phyloP scores from a whole-genome alignment of 2,888 invertebrate species.

The Andrena fulva region DNA sequence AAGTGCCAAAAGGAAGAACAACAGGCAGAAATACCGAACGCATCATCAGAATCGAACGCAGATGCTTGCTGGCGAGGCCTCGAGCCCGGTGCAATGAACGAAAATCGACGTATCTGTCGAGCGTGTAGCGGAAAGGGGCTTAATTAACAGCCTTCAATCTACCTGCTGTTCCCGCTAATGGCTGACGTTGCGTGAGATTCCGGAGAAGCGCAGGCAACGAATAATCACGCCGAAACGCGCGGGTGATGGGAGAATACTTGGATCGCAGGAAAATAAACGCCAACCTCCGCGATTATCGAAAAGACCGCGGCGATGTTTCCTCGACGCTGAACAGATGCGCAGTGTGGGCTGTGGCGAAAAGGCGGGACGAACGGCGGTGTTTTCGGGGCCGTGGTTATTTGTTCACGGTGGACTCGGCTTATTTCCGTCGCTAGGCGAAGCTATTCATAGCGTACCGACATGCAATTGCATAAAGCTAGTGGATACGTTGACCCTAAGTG shows the following conservation, averaged over 20 bases:
- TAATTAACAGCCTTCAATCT: constrained; percentile 51
- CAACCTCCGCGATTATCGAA: not conserved
- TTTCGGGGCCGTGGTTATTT: constrained; percentile 36
- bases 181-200: not conserved
- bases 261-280: too few relatives aligned
- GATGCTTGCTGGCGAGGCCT: constrained; percentile 11
- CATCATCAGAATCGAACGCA: not conserved
- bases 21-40: not conserved
- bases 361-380: not conserved
- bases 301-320: not conserved
- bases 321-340: not conserved
- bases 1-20: not conserved
- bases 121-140: constrained; percentile 47
- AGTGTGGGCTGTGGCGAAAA: not conserved
- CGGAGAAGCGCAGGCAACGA: not conserved
- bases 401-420: constrained; percentile 62
- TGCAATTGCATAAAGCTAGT: constrained; percentile 83
- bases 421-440: constrained; percentile 66
- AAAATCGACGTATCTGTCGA: constrained; percentile 48
- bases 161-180: constrained; percentile 15
- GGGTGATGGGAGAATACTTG: not conserved
- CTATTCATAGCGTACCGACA: constrained; percentile 83
- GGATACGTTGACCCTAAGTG: constrained; percentile 83
- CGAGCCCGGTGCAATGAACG: constrained; percentile 48
- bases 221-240: not conserved